Conservation (phyloP, 1,140 invertebrate genomes). For the Philaenus spumarius region DNA sequence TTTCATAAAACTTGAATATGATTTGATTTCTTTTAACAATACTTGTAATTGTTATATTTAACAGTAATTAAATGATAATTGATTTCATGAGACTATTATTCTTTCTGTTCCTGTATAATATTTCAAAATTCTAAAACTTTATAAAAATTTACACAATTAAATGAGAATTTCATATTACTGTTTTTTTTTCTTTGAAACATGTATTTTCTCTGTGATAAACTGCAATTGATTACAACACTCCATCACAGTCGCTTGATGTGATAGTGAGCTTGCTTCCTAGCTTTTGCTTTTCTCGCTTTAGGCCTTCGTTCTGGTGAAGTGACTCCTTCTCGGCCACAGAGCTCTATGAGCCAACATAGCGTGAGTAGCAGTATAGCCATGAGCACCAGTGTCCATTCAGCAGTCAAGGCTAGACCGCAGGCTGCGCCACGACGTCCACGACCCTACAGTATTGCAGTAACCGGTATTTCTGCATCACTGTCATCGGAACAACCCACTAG, state of each 20-base stretch:
- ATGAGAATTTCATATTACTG: too few relatives aligned
- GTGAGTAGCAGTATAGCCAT: constrained; percentile 48
- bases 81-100: too few relatives aligned
- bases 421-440: constrained; percentile 59
- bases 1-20: too few relatives aligned
- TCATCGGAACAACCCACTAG: constrained; percentile 10
- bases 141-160: too few relatives aligned
- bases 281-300: constrained; percentile 30
- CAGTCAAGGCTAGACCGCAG: constrained; percentile 35
- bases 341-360: constrained; percentile 66
- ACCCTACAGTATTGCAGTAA: constrained; percentile 78
- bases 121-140: too few relatives aligned
- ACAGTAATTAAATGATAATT: too few relatives aligned
- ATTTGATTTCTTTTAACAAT: too few relatives aligned
- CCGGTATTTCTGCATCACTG: constrained; percentile 57
- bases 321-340: constrained; percentile 67
- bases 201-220: too few relatives aligned
- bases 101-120: too few relatives aligned
- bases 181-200: too few relatives aligned
- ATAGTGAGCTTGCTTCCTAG: constrained; percentile 2
- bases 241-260: background rate
- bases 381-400: constrained; percentile 39
- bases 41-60: too few relatives aligned
- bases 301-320: constrained; percentile 60
- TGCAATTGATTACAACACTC: background rate